These are phyloP conservation scores for Oreochromis spilurus DNA, from an alignment of 2,113 vertebrate genomes.

Conservation along the genomic window DNA sequence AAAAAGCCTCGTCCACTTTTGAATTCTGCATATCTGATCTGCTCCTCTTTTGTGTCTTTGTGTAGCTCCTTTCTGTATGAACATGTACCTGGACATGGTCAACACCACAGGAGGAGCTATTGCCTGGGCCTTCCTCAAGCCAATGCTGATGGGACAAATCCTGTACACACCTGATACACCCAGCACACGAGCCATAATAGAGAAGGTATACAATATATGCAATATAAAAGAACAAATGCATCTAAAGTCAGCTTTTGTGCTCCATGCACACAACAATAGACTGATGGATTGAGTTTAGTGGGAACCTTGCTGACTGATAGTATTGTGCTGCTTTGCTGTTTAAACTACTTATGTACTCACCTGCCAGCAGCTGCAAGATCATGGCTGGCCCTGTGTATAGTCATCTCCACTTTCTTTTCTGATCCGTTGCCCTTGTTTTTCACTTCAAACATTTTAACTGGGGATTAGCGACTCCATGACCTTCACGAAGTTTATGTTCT, in stretches of 20 bases:
- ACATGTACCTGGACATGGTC: conserved; percentile 90
- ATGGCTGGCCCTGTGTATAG: not conserved
- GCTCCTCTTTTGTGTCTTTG: not conserved
- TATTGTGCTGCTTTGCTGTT: not conserved
- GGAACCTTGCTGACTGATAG: not conserved
- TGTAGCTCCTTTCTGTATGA: conserved; percentile 85
- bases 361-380: not conserved
- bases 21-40: not conserved
- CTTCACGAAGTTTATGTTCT: not conserved
- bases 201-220: conserved; percentile 74
- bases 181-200: conserved; percentile 81
- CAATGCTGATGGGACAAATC: conserved; percentile 89
- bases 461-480: not conserved
- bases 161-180: conserved; percentile 85
- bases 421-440: not conserved
- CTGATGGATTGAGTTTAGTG: not conserved
- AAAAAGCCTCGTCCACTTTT: not conserved
- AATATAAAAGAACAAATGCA: not conserved
- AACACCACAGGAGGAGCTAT: conserved; percentile 86
- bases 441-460: not conserved
- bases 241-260: not conserved
- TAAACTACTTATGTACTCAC: not conserved
- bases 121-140: conserved; percentile 94
- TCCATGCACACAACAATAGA: not conserved
- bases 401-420: not conserved